A percentile compares a stretch with the other conserved stretches of the same genome.
These are phyloP conservation scores for Eilema depressum DNA, from an alignment of 2,888 invertebrate genomes.

Conservation along the genomic window DNA sequence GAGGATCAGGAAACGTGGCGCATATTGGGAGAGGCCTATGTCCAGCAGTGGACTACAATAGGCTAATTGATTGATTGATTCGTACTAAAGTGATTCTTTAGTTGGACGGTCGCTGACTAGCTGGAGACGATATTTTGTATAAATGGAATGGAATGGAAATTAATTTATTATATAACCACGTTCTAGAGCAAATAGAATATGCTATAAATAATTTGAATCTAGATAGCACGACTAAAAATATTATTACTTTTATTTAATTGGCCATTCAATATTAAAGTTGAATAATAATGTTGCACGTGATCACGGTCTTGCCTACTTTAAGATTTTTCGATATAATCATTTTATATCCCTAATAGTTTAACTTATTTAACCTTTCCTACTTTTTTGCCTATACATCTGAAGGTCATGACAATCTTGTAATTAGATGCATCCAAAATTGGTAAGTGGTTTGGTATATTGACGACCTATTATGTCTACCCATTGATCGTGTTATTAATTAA, in stretches of 20 bases:
- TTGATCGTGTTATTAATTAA: too few relatives aligned
- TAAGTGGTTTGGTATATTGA: not conserved
- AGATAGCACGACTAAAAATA: not conserved
- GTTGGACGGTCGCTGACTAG: not conserved
- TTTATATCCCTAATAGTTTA: slow-evolving; percentile 6
- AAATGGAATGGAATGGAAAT: not conserved
- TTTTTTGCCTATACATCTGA: not conserved
- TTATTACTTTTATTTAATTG: not conserved
- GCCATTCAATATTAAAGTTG: too few relatives aligned
- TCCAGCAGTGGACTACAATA: too few relatives aligned
- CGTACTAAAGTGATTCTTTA: not conserved
- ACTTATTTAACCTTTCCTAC: slow-evolving; percentile 4
- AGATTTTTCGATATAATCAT: not conserved
- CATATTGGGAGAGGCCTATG: too few relatives aligned
- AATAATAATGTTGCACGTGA: not conserved
- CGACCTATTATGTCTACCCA: too few relatives aligned
- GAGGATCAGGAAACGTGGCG: too few relatives aligned
- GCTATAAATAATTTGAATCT: not conserved
- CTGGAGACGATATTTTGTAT: not conserved
- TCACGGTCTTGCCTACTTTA: not conserved
- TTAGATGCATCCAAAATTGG: not conserved
- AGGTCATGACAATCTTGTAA: not conserved
- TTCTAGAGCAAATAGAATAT: not conserved
- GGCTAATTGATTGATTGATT: too few relatives aligned
- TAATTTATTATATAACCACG: too few relatives aligned